A percentile compares a stretch with the other conserved stretches of the same genome.
Evolutionary conservation across 2,113 vertebrate species (phyloP).

Genomic region (Sinocyclocheilus anshuiensis): DNA sequence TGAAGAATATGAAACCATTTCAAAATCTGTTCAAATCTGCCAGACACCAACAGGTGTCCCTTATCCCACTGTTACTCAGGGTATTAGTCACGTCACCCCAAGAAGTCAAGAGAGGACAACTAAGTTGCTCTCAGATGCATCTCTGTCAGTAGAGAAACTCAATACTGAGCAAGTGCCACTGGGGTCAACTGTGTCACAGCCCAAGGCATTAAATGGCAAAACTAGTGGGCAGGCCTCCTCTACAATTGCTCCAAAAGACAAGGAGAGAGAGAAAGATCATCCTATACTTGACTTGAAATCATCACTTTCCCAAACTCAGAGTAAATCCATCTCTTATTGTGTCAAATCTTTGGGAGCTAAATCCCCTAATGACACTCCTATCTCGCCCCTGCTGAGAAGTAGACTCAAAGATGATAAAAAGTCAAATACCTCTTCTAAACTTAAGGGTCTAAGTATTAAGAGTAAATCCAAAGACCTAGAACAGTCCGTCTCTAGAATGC

Average conservation of each 20-base stretch:
- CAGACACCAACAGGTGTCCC: conserved; percentile 35
- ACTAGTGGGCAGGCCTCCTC: conserved; percentile 31
- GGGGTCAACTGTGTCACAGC: conserved; percentile 57
- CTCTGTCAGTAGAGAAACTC: conserved; percentile 21
- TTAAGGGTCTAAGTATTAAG: conserved; percentile 80
- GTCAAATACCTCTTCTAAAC: conserved; percentile 72
- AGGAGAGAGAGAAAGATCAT: conserved; percentile 65
- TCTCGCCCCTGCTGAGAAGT: conserved; percentile 64
- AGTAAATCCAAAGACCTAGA: conserved; percentile 74
- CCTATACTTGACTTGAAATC: conserved; percentile 57
- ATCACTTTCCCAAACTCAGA: conserved; percentile 64
- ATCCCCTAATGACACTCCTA: conserved; percentile 65
- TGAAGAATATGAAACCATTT: conserved; percentile 45
- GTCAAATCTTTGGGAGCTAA: conserved; percentile 63
- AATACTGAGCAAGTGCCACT: conserved; percentile 41
- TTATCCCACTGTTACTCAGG: conserved; percentile 38
- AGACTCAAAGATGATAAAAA: conserved; percentile 69
- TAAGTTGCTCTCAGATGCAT: conserved; percentile 41
- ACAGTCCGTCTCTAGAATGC: conserved; percentile 40
- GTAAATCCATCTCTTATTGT: conserved; percentile 55
- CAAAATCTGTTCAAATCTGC: conserved; percentile 41
- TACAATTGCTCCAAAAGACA: conserved; percentile 64
- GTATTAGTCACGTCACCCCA: conserved; percentile 20
- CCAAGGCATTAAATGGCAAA: conserved; percentile 65
- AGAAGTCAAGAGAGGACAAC: conserved; percentile 50